phyloP scores from a whole-genome alignment of 2,797 vertebrate genomes.

The Pelodytes ibericus region DNA sequence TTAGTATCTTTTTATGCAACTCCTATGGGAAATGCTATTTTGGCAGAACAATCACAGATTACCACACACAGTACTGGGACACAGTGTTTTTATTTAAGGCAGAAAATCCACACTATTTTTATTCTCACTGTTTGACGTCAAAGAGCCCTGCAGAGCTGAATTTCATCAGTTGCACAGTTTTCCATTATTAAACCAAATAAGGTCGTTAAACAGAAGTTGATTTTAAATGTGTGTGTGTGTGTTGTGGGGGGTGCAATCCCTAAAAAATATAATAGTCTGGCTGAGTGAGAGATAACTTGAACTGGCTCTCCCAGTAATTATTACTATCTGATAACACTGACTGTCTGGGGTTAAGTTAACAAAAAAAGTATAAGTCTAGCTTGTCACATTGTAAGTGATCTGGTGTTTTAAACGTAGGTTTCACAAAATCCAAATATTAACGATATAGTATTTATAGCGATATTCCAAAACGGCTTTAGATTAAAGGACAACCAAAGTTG shows the following conservation, averaged over 20 bases:
- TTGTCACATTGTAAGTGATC: too few relatives aligned
- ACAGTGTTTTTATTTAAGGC: constrained; percentile 48
- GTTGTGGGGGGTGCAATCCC: constrained; percentile 3
- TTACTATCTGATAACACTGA: too few relatives aligned
- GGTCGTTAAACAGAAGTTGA: constrained; percentile 29
- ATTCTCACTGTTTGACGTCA: constrained; percentile 52
- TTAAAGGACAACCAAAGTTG: too few relatives aligned
- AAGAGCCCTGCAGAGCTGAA: constrained; percentile 35
- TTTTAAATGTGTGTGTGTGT: constrained; percentile 1
- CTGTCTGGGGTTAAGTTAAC: too few relatives aligned
- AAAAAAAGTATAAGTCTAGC: too few relatives aligned
- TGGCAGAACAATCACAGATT: constrained; percentile 54
- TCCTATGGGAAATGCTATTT: constrained; percentile 54
- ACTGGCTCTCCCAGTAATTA: not conserved
- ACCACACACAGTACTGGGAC: constrained; percentile 51
- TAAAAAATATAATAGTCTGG: constrained; percentile 19
- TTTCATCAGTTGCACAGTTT: constrained; percentile 37
- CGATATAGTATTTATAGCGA: too few relatives aligned
- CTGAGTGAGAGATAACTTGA: not conserved
- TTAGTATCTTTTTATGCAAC: constrained; percentile 50
- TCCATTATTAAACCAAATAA: constrained; percentile 52
- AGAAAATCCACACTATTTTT: constrained; percentile 53
- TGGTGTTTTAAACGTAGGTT: too few relatives aligned
- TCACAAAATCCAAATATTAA: too few relatives aligned
- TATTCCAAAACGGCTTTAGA: too few relatives aligned